Evolutionary conservation across 37 sponge, comb jelly and placozoan species (phyloP), one percentile per base, ranked within the genome.

Genomic region (Axinella damicornis): DNA sequence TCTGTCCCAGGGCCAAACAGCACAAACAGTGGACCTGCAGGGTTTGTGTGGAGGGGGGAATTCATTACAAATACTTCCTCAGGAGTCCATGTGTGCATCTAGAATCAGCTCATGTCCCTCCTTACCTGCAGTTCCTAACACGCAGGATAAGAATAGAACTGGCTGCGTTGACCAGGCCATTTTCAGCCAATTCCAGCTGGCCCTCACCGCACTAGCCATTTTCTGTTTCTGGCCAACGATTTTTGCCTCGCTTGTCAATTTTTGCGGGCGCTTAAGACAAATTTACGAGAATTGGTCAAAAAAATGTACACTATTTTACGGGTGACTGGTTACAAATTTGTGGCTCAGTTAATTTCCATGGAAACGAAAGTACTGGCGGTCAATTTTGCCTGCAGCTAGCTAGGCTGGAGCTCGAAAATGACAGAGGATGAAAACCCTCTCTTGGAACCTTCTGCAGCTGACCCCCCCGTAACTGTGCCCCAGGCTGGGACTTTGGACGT

Each of bases 101-200:
- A 1, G 24, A 14, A 36, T 32, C 19, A 59, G 17, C 19, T 52
- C 30, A 28, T 12, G n/a, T 21, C 38, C 34, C 35, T 32, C 22
- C 83, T 82, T 41, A 95, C 95, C 95, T 36, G 64, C 0, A 18
- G 61, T 33, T 25, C 87, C 93, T 74, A 92, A 73, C 0, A 74
- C 87, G 25, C 41, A 21, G 21, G 95, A 69, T 18, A 95, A 21
- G 25, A 95, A 69, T 24, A 95, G 84, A 5, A 95, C 90, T 22
- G 95, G 95, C 52, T 95, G 87, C 13, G 70, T 85, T 22, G 90
- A 90, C 95, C 95, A 95, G 18, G 93, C 91, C 56, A 83, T 73
- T 41, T 86, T 87, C n/a, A 94, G 65, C 80, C 82, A 95, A 63
- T 75, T 70, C 55, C 35, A 69, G 28, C 69, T 73, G 36, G 76